Base-by-base conservation (phyloP, 2,113 vertebrate species). In the Corythoichthys haematopterus region DNA sequence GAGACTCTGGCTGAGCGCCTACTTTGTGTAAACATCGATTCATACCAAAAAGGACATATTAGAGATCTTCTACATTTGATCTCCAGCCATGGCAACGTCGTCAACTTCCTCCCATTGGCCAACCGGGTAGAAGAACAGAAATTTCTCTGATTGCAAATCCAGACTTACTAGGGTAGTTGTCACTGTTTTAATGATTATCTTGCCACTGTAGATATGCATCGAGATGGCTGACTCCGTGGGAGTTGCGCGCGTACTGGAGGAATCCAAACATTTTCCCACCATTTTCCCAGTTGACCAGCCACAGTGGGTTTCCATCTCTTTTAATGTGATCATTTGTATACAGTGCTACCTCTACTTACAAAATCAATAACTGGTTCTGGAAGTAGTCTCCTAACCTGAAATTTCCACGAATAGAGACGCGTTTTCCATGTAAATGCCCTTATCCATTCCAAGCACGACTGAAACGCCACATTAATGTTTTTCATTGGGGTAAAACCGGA, bases 31-130 rank as follows among this genome's bases (percentile, higher is more conserved):
- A 63, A 74, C 16, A 59, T 73, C 13, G 35, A 36, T 0, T 10
- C 68, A 48, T 28, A 9, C 0, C 20, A 6, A 1, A 4, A 57
- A 4, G 4, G 40, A 0, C 9, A 74, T 4, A 12, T 80, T 66
- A 57, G 6, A 6, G 0, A 4, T 0, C 60, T 85, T 37, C 38
- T 85, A 37, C 14, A 68, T 1, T 4, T 46, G 1, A 79, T 83
- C 62, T 35, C 51, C 0, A 37, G 63, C 28, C 36, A 52, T 3
- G 80, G 74, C 2, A 3, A 67, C 0, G 11, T 81, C 8, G 38
- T 79, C 64, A 70, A 70, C 61, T 83, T 78, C 70, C 56, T 85
- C 69, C 79, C 84, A 0, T 76, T 85, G 6, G 79, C 72, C 66
- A 83, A 80, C 70, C 71, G 80, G 79, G 84, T 85, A 78, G 3